These are phyloP conservation scores for Muschampia plurimacula DNA, from an alignment of 2,888 invertebrate genomes.

Conservation along the genomic window DNA sequence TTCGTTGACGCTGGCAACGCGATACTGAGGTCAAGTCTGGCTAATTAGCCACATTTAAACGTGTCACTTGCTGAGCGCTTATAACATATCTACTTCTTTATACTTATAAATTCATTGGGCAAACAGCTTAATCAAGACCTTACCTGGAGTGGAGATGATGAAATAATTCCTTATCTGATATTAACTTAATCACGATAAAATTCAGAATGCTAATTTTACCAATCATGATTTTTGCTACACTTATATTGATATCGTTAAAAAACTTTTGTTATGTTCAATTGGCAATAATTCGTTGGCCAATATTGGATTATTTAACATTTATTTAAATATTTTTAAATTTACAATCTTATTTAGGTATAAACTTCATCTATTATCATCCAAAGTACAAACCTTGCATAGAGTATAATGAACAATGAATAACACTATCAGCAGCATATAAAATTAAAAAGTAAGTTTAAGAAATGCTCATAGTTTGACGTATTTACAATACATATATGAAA, in stretches of 20 bases:
- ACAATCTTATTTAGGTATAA: slow-evolving; percentile 2
- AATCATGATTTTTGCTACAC: too few species aligned
- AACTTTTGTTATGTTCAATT: slow-evolving; percentile 1
- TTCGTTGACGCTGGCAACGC: too few species aligned
- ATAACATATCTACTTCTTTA: too few species aligned
- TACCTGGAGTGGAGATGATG: too few species aligned
- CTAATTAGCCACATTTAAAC: too few species aligned
- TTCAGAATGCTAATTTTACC: too few species aligned
- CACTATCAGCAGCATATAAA: slow-evolving; percentile 3
- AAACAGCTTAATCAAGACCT: too few species aligned
- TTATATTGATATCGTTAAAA: background rate
- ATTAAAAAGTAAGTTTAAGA: background rate
- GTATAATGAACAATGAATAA: slow-evolving; percentile 6
- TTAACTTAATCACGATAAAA: too few species aligned
- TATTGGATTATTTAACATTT: background rate
- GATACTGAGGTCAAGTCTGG: too few species aligned
- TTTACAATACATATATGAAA: slow-evolving; percentile 23
- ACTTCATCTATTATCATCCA: slow-evolving; percentile 10
- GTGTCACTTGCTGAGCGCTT: too few species aligned
- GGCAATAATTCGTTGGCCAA: slow-evolving; percentile 20
- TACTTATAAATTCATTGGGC: too few species aligned
- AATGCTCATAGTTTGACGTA: background rate
- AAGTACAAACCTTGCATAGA: slow-evolving; percentile 24
- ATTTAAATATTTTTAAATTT: slow-evolving; percentile 18
- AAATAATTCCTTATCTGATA: too few species aligned